Conservation (phyloP, 2,113 vertebrate species). For the Suricata suricatta region DNA sequence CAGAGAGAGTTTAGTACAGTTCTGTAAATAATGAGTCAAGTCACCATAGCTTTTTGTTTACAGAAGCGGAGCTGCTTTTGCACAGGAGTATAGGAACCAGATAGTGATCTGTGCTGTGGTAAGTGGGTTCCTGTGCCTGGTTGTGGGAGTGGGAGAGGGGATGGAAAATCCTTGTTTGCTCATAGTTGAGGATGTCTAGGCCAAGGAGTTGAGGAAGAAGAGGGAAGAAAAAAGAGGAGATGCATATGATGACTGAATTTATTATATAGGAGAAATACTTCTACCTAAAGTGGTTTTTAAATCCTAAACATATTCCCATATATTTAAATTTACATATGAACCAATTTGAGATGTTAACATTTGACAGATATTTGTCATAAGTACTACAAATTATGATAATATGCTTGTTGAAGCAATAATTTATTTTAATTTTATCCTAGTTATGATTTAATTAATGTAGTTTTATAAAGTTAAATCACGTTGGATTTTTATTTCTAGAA, state of each 20-base stretch:
- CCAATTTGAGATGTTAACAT: background rate
- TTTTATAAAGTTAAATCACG: conserved; percentile 47
- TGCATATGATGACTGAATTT: conserved; percentile 9
- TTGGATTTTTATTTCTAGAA: conserved; percentile 37
- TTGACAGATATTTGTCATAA: conserved; percentile 8
- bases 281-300: conserved; percentile 21
- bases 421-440: background rate
- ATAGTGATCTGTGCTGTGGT: conserved; percentile 75
- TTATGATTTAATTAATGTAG: conserved; percentile 44
- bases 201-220: conserved; percentile 4
- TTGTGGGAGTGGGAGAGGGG: conserved; percentile 16
- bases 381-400: background rate
- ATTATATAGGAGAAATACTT: conserved; percentile 12
- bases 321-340: conserved; percentile 17
- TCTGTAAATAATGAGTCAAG: conserved; percentile 70
- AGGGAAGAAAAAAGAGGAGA: background rate
- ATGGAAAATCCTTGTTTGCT: background rate
- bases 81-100: conserved; percentile 71
- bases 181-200: background rate
- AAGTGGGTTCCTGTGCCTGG: conserved; percentile 62
- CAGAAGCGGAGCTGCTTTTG: conserved; percentile 74
- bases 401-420: background rate
- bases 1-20: conserved; percentile 44
- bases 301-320: background rate
- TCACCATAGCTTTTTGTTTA: conserved; percentile 77